Evolutionary conservation across 2,888 invertebrate species (phyloP).

Genomic region (Ptilodon capucinus): DNA sequence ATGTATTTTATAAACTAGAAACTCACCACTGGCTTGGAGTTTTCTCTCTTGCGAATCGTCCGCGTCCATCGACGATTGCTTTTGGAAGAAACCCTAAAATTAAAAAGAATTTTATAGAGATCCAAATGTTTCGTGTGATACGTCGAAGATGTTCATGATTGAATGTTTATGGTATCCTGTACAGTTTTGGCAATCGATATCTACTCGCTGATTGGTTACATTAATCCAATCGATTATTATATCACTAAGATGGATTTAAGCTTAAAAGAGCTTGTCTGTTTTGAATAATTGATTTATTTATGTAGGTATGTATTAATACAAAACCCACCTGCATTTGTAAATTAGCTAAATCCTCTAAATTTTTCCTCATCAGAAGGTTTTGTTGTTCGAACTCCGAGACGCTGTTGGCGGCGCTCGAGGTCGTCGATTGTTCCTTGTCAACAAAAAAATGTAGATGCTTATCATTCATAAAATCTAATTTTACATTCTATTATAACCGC

Average conservation of each 20-base stretch:
- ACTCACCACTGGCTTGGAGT: conserved; percentile 75
- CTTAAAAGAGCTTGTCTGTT: neutral
- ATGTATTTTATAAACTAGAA: conserved; percentile 3
- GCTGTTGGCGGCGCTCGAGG: conserved; percentile 78
- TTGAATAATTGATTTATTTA: neutral
- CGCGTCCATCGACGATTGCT: conserved; percentile 69
- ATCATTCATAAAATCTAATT: conserved; percentile 31
- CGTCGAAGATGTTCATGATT: neutral
- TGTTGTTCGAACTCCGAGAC: conserved; percentile 79
- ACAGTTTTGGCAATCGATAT: too few species aligned
- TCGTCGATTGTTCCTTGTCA: conserved; percentile 73
- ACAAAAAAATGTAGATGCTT: conserved; percentile 26
- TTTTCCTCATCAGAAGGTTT: conserved; percentile 75
- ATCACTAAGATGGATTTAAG: too few species aligned
- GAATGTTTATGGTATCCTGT: too few species aligned
- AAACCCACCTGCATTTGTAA: conserved; percentile 75
- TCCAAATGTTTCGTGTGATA: too few species aligned
- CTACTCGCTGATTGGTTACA: too few species aligned
- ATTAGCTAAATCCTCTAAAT: conserved; percentile 76
- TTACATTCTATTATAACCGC: conserved; percentile 34
- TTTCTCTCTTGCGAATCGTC: conserved; percentile 78
- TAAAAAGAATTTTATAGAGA: conserved; percentile 1
- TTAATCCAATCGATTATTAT: too few species aligned
- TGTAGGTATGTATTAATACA: neutral
- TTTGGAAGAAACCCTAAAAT: conserved; percentile 75